Evolutionary conservation across 2,797 vertebrate species (phyloP), one percentile per base, ranked within the genome.

Genomic region (Telmatherina bonti): DNA sequence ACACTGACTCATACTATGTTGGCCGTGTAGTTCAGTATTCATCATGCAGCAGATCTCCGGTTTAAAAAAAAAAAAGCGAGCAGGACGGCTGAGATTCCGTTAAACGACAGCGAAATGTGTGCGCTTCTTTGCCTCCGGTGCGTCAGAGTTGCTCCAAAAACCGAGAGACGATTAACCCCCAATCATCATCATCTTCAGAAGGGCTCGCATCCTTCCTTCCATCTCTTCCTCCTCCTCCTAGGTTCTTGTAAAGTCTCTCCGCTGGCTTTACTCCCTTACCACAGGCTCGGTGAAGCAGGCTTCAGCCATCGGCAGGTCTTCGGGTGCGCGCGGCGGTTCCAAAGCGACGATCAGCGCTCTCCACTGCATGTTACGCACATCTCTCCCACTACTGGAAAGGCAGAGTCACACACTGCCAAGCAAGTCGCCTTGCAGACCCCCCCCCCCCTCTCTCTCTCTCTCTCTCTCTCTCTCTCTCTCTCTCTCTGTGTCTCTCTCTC

Each of bases 321-420:
- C 59, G 62, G 49, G 84, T 86, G 87, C 86, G 88, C 91, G 76
- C 85, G 75, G 88, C 74, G 80, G 63, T 83, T 85, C 79, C 76
- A 79, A 66, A 82, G 69, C 62, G 86, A 85, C 74, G 86, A 84
- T 86, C 86, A 79, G 72, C 76, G 80, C 85, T 88, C 85, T 80
- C 81, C 69, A 60, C 85, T 80, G 88, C 91, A 88, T 90, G 88
- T 90, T 90, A 87, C 88, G 89, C 83, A 86, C 88, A 85, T 89
- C 81, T 84, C 90, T 86, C 84, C 89, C 81, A 65, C 87, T 81
- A 83, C 81, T 81, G 79, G 79, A 79, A 88, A 85, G 86, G 72
- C 82, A 78, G 74, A 78, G 75, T 79, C 81, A 59, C 78, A 77
- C 73, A 88, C 84, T 89, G 86, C 78, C 87, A 64, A 80, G 80